Evolutionary conservation across 2,113 vertebrate genomes (phyloP).

Genomic region (Rafetus swinhoei): DNA sequence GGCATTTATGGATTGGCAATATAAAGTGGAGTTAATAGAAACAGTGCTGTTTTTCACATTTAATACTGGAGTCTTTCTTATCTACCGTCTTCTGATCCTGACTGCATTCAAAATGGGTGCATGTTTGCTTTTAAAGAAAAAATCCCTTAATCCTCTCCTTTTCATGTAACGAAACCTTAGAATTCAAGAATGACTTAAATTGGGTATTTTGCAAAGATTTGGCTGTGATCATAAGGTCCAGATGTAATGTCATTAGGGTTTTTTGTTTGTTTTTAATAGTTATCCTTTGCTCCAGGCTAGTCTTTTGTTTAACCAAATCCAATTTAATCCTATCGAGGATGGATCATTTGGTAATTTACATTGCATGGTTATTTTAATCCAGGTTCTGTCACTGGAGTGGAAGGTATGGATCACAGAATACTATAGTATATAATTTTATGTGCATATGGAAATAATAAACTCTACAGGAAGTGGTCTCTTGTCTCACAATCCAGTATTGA

Average conservation of each 20-base stretch:
- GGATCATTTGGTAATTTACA: conserved; percentile 73
- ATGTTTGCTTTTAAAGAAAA: conserved; percentile 16
- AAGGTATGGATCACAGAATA: conserved; percentile 64
- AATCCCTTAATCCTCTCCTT: conserved; percentile 54
- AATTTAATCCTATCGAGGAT: conserved; percentile 73
- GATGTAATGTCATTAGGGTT: conserved; percentile 32
- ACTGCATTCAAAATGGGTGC: conserved; percentile 34
- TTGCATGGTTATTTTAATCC: conserved; percentile 70
- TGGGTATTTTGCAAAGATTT: background rate
- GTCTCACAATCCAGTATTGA: background rate
- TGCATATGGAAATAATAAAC: conserved; percentile 79
- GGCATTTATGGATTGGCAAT: background rate
- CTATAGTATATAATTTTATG: conserved; percentile 46
- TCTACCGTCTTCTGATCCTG: background rate
- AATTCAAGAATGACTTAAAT: conserved; percentile 42
- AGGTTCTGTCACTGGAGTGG: conserved; percentile 65
- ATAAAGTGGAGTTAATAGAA: conserved; percentile 31
- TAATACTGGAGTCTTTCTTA: background rate
- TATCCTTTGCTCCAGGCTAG: conserved; percentile 49
- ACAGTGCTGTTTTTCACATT: background rate
- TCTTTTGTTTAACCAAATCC: conserved; percentile 67
- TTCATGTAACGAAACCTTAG: conserved; percentile 54
- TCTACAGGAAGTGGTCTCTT: conserved; percentile 60
- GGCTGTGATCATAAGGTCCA: conserved; percentile 5
- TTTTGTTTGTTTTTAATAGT: conserved; percentile 33